Conservation (phyloP, 2,888 invertebrate genomes). For the Tachina grossa region DNA sequence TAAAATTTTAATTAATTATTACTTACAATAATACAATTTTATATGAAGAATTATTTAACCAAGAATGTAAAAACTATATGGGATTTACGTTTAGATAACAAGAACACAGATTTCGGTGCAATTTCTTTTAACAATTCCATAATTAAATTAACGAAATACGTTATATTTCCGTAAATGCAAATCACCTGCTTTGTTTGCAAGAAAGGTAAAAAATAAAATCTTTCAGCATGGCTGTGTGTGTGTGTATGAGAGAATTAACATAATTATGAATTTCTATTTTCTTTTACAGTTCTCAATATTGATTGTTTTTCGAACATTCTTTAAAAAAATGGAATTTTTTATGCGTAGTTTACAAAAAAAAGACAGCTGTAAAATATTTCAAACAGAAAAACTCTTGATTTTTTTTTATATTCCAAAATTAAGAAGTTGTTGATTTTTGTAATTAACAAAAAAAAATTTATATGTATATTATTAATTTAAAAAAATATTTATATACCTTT, state of each 20-base stretch:
- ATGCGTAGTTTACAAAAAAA: background rate
- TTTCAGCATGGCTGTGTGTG: background rate
- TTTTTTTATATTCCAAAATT: conserved; percentile 22
- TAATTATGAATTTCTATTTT: conserved; percentile 47
- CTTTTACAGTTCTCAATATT: conserved; percentile 41
- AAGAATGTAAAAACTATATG: background rate
- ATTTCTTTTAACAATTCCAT: conserved; percentile 22
- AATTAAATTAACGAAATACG: conserved; percentile 51
- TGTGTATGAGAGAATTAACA: conserved; percentile 8
- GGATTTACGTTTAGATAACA: conserved; percentile 1
- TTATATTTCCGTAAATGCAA: conserved; percentile 18
- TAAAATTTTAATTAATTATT: background rate
- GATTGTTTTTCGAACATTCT: conserved; percentile 29
- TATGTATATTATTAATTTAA: too few species aligned
- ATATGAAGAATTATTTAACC: background rate
- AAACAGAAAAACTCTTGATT: conserved; percentile 27
- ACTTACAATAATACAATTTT: background rate
- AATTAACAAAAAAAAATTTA: background rate
- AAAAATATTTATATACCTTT: background rate
- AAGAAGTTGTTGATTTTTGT: background rate
- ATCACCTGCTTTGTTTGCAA: background rate
- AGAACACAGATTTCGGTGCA: conserved; percentile 25
- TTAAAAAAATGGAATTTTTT: conserved; percentile 6
- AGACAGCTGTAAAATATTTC: background rate
- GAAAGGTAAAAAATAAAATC: conserved; percentile 1